Base-by-base conservation (phyloP, 2,113 vertebrate species). In the Tylochromis polylepis region DNA sequence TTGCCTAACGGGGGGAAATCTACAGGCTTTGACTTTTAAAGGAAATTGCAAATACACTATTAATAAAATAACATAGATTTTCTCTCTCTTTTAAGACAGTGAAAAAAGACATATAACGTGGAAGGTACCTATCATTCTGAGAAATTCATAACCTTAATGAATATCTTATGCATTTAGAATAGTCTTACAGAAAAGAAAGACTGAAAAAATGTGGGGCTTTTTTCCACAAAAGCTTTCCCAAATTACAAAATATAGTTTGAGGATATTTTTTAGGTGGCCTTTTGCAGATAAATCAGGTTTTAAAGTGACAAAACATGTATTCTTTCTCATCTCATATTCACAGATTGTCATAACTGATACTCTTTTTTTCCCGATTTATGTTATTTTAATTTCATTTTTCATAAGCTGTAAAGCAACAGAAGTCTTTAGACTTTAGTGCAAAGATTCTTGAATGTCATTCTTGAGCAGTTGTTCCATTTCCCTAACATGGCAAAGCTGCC, bases 11-110 rank as follows among this genome's bases (percentile, higher is more conserved):
- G 83, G 70, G 79, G 89, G 27, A 92, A 75, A 80, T 81, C 57
- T 56, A 20, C 72, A 85, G 84, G 20, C 55, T 38, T n/a, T 86
- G 56, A 59, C 85, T 85, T 87, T 77, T 51, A 84, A 86, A 91
- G 67, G 34, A 91, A 88, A 90, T 83, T 81, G 60, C 43, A 89
- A 89, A 91, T 85, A 55, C 51, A 15, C 57, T 51, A 79, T 84
- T 88, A 81, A 85, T 87, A 81, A 81, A 83, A 86, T 84, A 82
- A 86, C 31, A 85, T 51, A 85, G 22, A 41, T 27, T 80, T 77
- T 38, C 29, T 59, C n/a, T 55, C 18, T 70, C 22, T 67, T 81
- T 83, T 75, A 36, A 62, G 65, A 49, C 11, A 82, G 27, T 85
- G 51, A 85, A 85, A 83, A 83, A 81, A 59, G 53, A 80, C 56